A percentile compares a stretch with the other conserved stretches of the same genome.
These are phyloP conservation scores for Crioceris asparagi DNA, from an alignment of 2,888 invertebrate genomes.

Conservation along the genomic window DNA sequence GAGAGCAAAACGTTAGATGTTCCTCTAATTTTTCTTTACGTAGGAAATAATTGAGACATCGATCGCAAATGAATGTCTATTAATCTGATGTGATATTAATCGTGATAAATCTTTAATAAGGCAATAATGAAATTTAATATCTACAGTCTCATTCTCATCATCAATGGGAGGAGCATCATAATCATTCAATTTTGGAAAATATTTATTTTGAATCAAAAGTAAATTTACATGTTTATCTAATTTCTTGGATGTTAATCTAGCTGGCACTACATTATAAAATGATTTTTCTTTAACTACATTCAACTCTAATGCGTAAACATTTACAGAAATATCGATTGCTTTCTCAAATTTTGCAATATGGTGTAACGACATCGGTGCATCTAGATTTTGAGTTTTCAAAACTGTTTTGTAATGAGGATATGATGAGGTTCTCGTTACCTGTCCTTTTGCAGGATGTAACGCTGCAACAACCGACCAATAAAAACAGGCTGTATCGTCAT, in stretches of 20 bases:
- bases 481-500: constrained; percentile 21
- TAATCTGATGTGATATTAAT: constrained; percentile 4
- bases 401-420: constrained; percentile 17
- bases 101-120: constrained; percentile 7
- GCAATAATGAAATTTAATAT: constrained; percentile 4
- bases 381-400: constrained; percentile 16
- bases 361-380: constrained; percentile 14
- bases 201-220: constrained; percentile 13
- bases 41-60: constrained; percentile 5
- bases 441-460: constrained; percentile 13
- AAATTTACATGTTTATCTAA: constrained; percentile 12
- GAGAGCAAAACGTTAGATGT: constrained; percentile 4
- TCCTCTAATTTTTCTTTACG: constrained; percentile 2
- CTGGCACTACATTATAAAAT: constrained; percentile 2
- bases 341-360: constrained; percentile 17
- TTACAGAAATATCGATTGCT: too few relatives aligned
- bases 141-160: not conserved
- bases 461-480: constrained; percentile 20
- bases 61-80: constrained; percentile 4
- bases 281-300: not conserved
- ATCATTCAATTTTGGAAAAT: constrained; percentile 4
- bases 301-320: constrained; percentile 8
- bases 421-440: constrained; percentile 10
- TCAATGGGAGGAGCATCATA: not conserved
- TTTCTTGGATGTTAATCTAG: constrained; percentile 7